Conservation (phyloP, 53 echinoderm and acorn worm genomes). For the Echinarachnius parma region DNA sequence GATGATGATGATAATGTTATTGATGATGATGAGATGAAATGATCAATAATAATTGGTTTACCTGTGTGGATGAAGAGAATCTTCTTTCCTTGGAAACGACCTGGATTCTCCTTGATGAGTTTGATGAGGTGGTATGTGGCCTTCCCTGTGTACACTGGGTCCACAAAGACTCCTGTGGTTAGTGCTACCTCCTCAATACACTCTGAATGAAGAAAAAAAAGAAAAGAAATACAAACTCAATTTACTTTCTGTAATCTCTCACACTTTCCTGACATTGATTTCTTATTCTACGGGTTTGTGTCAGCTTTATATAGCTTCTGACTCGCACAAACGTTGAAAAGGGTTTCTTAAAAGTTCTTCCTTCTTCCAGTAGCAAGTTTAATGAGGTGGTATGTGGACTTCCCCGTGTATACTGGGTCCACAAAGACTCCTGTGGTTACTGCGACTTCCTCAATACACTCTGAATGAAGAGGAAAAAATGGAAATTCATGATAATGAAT, state of each 20-base stretch:
- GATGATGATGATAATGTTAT: too few relatives aligned
- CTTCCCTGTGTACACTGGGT: constrained; percentile 51
- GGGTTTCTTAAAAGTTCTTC: too few relatives aligned
- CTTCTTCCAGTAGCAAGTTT: too few relatives aligned
- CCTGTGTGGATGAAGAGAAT: constrained; percentile 53
- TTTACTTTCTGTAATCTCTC: background rate
- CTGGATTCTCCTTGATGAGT: constrained; percentile 23
- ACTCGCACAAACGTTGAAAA: too few relatives aligned
- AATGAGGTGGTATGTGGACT: constrained; percentile 30
- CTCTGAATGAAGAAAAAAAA: constrained; percentile 10
- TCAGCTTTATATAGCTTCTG: too few relatives aligned
- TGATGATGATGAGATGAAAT: too few relatives aligned
- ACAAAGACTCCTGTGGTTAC: constrained; percentile 36
- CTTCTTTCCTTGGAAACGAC: constrained; percentile 37
- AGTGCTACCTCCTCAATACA: constrained; percentile 38
- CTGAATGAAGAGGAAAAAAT: too few relatives aligned
- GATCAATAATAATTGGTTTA: too few relatives aligned
- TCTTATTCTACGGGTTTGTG: too few relatives aligned
- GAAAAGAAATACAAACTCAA: background rate
- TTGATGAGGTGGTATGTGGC: constrained; percentile 25
- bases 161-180: constrained; percentile 41
- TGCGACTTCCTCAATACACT: constrained; percentile 40
- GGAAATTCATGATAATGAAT: too few relatives aligned
- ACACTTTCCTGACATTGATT: too few relatives aligned
- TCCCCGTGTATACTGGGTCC: constrained; percentile 54